Evolutionary conservation across 2,888 invertebrate genomes (phyloP).

Genomic region (Tiliacea aurago): DNA sequence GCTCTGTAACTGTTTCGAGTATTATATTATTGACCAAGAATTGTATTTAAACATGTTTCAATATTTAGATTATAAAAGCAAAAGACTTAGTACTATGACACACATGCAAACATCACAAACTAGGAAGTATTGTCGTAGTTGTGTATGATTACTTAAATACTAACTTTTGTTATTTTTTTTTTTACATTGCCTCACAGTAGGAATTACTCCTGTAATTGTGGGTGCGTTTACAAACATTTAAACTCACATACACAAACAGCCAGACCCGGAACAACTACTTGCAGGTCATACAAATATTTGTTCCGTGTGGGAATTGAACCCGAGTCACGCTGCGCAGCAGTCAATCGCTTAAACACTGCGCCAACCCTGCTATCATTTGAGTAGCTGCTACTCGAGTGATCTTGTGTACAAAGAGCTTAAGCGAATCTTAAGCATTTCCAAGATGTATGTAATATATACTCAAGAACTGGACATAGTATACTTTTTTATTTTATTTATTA

Average conservation of each 20-base stretch:
- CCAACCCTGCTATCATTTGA: too few relatives aligned
- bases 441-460: background rate
- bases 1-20: constrained; percentile 82
- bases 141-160: background rate
- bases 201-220: too few relatives aligned
- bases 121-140: background rate
- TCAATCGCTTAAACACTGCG: too few relatives aligned
- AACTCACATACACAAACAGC: too few relatives aligned
- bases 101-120: background rate
- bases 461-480: background rate
- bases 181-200: too few relatives aligned
- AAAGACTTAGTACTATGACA: background rate
- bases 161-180: too few relatives aligned
- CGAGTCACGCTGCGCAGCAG: too few relatives aligned
- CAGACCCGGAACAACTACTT: too few relatives aligned
- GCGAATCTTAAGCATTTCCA: background rate
- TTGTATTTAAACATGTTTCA: background rate
- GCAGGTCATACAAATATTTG: too few relatives aligned
- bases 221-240: too few relatives aligned
- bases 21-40: background rate
- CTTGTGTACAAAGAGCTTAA: constrained; percentile 8
- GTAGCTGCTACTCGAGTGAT: background rate
- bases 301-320: too few relatives aligned
- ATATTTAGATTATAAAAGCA: background rate
- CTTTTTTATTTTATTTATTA: background rate